A percentile compares a stretch with the other conserved stretches of the same genome.
These are phyloP conservation scores for Aphelinus certus DNA, from an alignment of 1,140 invertebrate species.

Conservation along the genomic window DNA sequence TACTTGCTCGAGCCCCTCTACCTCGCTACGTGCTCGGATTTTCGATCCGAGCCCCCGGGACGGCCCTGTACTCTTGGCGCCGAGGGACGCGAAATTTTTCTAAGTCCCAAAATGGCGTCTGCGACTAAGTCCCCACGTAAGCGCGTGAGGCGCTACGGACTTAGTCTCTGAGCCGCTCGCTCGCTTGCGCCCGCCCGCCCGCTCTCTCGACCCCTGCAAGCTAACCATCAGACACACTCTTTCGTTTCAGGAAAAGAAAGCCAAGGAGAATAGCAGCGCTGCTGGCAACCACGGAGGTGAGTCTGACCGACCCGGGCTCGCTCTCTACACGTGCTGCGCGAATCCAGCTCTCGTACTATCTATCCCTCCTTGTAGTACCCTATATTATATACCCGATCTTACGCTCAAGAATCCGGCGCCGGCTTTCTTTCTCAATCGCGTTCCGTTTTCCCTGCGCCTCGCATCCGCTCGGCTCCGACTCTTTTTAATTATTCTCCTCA, in stretches of 20 bases:
- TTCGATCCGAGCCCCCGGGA: constrained; percentile 31
- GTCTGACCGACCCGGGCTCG: constrained; percentile 19
- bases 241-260: constrained; percentile 59
- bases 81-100: constrained; percentile 74
- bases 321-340: no score
- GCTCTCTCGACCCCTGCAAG: no score
- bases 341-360: no score
- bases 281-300: constrained; percentile 62
- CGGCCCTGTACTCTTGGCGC: constrained; percentile 55
- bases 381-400: no score
- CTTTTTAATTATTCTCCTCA: constrained; percentile 16
- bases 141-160: constrained; percentile 26
- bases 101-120: constrained; percentile 88
- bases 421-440: no score
- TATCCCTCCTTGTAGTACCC: no score
- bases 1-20: not conserved
- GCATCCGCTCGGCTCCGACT: not conserved
- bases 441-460: no score
- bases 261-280: constrained; percentile 59
- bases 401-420: no score
- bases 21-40: constrained; percentile 44
- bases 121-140: constrained; percentile 71
- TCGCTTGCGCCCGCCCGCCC: no score
- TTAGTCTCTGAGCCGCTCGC: not conserved
- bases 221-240: no score